Evolutionary conservation across 2,888 invertebrate species (phyloP), one percentile per base, ranked within the genome.

Genomic region (Amiota mariae): DNA sequence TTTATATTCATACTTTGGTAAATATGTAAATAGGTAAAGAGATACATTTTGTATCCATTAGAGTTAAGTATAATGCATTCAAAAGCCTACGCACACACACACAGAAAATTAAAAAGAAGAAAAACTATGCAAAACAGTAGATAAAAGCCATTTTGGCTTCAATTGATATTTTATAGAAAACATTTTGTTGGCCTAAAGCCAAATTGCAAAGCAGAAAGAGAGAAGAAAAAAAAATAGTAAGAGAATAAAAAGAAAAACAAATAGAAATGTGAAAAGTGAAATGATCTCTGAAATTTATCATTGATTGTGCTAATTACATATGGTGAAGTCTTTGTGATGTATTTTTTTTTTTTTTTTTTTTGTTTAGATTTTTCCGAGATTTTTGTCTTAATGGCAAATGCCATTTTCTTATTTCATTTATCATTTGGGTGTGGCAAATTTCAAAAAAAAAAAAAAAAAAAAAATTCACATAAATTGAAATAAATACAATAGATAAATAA

Each of bases 201-300:
- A 85, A 82, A 82, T 81, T 74, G 81, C 15, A 81, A 81, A 81
- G 82, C 80, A 79, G 77, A 78, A 78, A 76, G 79, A 82, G 77
- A 78, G 77, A 77, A 74, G 77, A 75, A 73, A 72, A 78, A 71
- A 73, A 64, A 64, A 15, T 15, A 77, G 76, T 79, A 75, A 75
- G 75, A 70, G 75, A 82, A 70, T 76, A 82, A 72, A 49, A 36
- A 10, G 10, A 73, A 63, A 66, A 72, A 15, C 54, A 57, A 75
- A 72, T 54, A 18, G 9, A 61, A 18, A 13, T 2, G 8, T 2
- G n/a, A 56, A 51, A 76, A 75, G 61, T 48, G 64, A 67, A 74
- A 48, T 68, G 64, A 70, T 67, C 67, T 66, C 66, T 36, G 66
- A 71, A 66, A 56, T 59, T 67, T 47, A 48, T 73, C 71, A 63